These are phyloP conservation scores for Euplexia lucipara DNA, from an alignment of 2,888 invertebrate species.

Conservation along the genomic window DNA sequence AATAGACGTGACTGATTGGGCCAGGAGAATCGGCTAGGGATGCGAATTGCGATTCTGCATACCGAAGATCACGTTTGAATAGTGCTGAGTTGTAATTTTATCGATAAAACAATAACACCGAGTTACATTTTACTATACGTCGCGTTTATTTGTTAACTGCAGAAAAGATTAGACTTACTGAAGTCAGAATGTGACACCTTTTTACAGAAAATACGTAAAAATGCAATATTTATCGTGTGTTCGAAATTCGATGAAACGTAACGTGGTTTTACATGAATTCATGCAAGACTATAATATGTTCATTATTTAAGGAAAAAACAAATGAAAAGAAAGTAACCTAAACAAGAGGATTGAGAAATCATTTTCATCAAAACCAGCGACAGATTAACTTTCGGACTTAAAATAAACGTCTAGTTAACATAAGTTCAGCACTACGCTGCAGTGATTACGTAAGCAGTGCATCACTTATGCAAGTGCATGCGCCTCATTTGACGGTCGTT, in stretches of 20 bases:
- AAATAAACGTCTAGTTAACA: constrained; percentile 10
- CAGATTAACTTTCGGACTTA: constrained; percentile 13
- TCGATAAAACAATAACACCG: constrained; percentile 54
- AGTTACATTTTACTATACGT: not conserved
- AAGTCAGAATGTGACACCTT: not conserved
- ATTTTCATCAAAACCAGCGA: not conserved
- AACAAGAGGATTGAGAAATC: not conserved
- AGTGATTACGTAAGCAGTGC: constrained; percentile 83
- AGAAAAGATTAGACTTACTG: too few relatives aligned
- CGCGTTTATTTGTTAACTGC: constrained; percentile 35
- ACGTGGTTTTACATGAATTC: too few relatives aligned
- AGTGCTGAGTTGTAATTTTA: constrained; percentile 65
- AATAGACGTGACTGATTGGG: constrained; percentile 79
- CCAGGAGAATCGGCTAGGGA: constrained; percentile 72
- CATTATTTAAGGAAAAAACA: constrained; percentile 3
- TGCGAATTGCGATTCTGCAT: constrained; percentile 83
- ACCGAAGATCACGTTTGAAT: constrained; percentile 77
- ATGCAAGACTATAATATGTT: too few relatives aligned
- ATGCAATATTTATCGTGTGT: constrained; percentile 24
- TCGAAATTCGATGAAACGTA: too few relatives aligned
- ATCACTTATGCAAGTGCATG: constrained; percentile 87
- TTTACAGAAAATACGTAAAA: constrained; percentile 1
- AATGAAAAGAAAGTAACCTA: not conserved
- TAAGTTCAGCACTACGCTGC: constrained; percentile 53
- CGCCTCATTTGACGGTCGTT: constrained; percentile 87